phyloP scores from a whole-genome alignment of 2,797 vertebrate genomes.

The Cyprinodon diabolis region DNA sequence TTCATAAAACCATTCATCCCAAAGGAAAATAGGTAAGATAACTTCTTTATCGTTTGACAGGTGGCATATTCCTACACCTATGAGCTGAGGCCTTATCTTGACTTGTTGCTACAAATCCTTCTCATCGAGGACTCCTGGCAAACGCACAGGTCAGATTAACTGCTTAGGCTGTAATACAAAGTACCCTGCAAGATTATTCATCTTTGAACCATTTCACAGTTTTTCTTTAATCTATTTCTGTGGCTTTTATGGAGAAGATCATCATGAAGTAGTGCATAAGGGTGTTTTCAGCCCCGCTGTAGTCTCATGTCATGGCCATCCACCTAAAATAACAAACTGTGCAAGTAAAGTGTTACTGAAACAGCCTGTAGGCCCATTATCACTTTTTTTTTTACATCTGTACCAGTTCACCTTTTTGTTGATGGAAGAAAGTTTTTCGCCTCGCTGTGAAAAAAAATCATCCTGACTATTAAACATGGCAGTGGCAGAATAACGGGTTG shows the following conservation, averaged over 20 bases:
- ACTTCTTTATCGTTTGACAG: slow-evolving; percentile 65
- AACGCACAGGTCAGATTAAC: slow-evolving; percentile 90
- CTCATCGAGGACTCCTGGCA: slow-evolving; percentile 99
- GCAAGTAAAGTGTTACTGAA: background rate
- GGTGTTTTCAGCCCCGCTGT: background rate
- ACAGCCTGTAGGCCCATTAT: no score
- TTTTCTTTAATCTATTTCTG: background rate
- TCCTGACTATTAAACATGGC: background rate
- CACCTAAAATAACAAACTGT: background rate
- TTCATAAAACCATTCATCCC: background rate
- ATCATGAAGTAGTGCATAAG: background rate
- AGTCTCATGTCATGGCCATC: background rate
- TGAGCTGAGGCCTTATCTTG: slow-evolving; percentile 97
- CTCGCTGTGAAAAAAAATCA: no score
- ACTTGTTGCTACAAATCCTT: slow-evolving; percentile 97
- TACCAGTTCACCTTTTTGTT: no score
- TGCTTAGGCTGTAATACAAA: background rate
- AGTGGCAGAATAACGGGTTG: background rate
- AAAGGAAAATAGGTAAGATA: background rate
- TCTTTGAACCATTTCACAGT: background rate
- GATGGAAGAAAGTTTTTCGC: no score
- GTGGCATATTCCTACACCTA: slow-evolving; percentile 99
- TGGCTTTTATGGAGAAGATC: background rate
- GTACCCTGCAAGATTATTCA: background rate
- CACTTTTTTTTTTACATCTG: no score